phyloP scores from a whole-genome alignment of 1,140 invertebrate species.

The Harpegnathos saltator region DNA sequence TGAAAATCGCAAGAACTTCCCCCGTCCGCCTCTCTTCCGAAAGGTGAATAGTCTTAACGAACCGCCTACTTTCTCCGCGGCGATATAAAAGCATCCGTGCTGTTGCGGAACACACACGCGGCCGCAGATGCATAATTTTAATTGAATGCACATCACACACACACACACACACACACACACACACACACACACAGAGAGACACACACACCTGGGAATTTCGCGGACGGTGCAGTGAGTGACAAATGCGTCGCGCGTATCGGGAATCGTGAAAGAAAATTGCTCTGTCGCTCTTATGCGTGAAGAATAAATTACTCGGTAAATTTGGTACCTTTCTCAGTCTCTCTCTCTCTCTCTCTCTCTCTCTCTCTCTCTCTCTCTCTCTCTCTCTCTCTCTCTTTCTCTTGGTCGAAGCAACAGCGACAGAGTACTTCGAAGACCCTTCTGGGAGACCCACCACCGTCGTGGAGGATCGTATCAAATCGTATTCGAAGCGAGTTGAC shows the following conservation, averaged over 20 bases:
- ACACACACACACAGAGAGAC: too few relatives aligned
- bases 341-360: too few relatives aligned
- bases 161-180: too few relatives aligned
- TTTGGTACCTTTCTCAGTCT: too few relatives aligned
- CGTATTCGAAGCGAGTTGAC: constrained; percentile 54
- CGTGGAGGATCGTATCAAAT: constrained; percentile 52
- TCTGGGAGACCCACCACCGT: background rate
- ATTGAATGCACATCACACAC: constrained; percentile 25
- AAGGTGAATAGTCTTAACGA: constrained; percentile 52
- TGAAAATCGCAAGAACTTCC: constrained; percentile 31
- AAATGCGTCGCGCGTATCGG: constrained; percentile 38
- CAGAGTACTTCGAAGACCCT: constrained; percentile 47
- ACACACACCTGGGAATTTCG: background rate
- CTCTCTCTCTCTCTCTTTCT: too few relatives aligned
- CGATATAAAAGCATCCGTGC: constrained; percentile 14
- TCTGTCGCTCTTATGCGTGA: constrained; percentile 36
- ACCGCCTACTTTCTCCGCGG: background rate
- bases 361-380: too few relatives aligned
- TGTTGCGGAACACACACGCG: background rate
- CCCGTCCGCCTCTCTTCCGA: background rate
- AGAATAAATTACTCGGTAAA: constrained; percentile 41
- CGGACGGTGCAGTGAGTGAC: constrained; percentile 16
- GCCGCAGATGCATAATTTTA: background rate
- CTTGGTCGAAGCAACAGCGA: background rate
- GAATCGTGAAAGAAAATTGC: constrained; percentile 34